Conservation (phyloP, 1,140 invertebrate genomes). For the Antheraea pernyi region DNA sequence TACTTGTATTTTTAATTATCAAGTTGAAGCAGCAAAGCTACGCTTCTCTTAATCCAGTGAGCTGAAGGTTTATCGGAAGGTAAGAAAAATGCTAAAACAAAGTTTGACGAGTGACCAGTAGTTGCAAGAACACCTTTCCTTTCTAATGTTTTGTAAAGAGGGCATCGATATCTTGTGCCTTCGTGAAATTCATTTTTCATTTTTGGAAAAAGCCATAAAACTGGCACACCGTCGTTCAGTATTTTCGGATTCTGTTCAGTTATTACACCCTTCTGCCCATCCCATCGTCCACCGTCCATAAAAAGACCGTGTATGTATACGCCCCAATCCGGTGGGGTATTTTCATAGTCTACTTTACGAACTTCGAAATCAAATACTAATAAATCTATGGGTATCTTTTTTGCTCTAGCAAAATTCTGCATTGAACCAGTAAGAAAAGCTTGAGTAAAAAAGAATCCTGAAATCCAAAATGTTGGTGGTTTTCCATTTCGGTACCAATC, state of each 20-base stretch:
- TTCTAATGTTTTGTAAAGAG: conserved; percentile 93
- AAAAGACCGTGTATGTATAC: conserved; percentile 92
- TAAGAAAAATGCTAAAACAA: conserved; percentile 89
- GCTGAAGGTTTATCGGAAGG: conserved; percentile 83
- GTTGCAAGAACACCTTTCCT: conserved; percentile 90
- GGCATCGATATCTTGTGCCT: conserved; percentile 86
- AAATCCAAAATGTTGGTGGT: conserved; percentile 93
- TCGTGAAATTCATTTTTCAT: conserved; percentile 79
- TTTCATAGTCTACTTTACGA: conserved; percentile 70
- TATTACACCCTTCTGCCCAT: conserved; percentile 80
- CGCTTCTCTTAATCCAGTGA: conserved; percentile 94
- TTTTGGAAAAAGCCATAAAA: conserved; percentile 85
- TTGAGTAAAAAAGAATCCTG: conserved; percentile 97
- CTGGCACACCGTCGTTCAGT: conserved; percentile 88
- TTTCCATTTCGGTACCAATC: conserved; percentile 90
- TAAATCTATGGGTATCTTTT: conserved; percentile 93
- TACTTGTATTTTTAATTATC: conserved; percentile 78
- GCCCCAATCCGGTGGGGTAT: conserved; percentile 83
- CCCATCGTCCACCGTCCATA: conserved; percentile 92
- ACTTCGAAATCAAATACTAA: conserved; percentile 91
- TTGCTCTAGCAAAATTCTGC: conserved; percentile 94
- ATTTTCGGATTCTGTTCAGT: conserved; percentile 91
- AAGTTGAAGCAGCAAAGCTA: conserved; percentile 91
- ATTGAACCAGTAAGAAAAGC: conserved; percentile 95
- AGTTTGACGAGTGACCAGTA: conserved; percentile 96